Conservation (phyloP, 1,140 invertebrate genomes). For the Drosophila sproati region DNA sequence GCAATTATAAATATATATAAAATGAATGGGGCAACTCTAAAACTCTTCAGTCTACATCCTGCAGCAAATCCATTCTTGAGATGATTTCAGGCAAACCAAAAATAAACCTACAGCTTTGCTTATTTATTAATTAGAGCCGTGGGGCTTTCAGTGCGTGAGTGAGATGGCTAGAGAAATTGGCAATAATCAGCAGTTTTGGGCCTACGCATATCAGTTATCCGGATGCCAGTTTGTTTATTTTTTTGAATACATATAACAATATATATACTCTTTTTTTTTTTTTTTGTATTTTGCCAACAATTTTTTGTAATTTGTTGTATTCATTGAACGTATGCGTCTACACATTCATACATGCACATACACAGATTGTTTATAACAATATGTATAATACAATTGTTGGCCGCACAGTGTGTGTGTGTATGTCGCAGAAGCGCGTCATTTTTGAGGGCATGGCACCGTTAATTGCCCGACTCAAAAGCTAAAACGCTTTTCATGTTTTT, state of each 20-base stretch:
- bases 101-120: slow-evolving; percentile 1
- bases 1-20: slow-evolving; percentile 22
- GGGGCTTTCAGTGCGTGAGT: slow-evolving; percentile 35
- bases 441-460: not conserved
- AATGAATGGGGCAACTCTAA: slow-evolving; percentile 25
- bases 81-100: not conserved
- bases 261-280: slow-evolving; percentile 3
- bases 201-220: slow-evolving; percentile 40
- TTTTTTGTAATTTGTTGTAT: slow-evolving; percentile 24
- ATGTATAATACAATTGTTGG: slow-evolving; percentile 32
- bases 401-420: slow-evolving; percentile 22
- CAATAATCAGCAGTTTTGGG: slow-evolving; percentile 18
- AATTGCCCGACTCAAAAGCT: slow-evolving; percentile 20
- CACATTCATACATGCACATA: not conserved
- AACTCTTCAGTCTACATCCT: slow-evolving; percentile 42
- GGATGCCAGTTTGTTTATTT: slow-evolving; percentile 45
- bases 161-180: slow-evolving; percentile 45
- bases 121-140: slow-evolving; percentile 37
- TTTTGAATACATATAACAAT: slow-evolving; percentile 1
- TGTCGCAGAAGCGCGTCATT: slow-evolving; percentile 32
- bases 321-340: slow-evolving; percentile 4
- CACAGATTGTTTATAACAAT: slow-evolving; percentile 25
- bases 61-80: slow-evolving; percentile 28
- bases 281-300: slow-evolving; percentile 38
- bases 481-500: slow-evolving; percentile 50